These are phyloP conservation scores for Stegodyphus dumicola DNA, from an alignment of 1,140 invertebrate species.

Conservation along the genomic window DNA sequence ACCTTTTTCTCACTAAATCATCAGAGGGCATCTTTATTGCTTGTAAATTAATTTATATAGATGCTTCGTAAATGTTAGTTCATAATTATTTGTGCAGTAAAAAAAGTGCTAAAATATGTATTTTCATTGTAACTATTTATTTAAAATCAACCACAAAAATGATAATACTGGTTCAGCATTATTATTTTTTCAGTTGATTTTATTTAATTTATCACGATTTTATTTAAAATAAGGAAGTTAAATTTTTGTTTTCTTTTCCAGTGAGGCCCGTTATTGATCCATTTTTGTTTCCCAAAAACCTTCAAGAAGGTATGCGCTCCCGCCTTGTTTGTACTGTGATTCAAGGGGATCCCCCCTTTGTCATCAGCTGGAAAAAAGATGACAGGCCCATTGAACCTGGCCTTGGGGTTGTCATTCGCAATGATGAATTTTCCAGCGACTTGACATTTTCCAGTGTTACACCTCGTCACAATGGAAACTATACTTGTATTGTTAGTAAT, in stretches of 20 bases:
- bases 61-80: too few species aligned
- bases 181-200: not conserved
- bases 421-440: constrained; percentile 68
- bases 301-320: constrained; percentile 77
- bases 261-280: constrained; percentile 62
- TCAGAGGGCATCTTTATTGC: too few species aligned
- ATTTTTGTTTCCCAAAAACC: constrained; percentile 68
- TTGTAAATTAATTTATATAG: too few species aligned
- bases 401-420: constrained; percentile 63
- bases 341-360: constrained; percentile 64
- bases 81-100: too few species aligned
- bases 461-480: constrained; percentile 65
- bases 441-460: constrained; percentile 63
- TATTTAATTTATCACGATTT: not conserved
- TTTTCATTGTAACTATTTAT: too few species aligned
- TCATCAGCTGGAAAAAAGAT: constrained; percentile 64
- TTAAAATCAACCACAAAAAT: too few species aligned
- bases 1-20: too few species aligned
- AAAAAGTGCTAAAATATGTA: too few species aligned
- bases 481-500: constrained; percentile 64
- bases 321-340: constrained; percentile 71
- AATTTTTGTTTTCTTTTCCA: constrained; percentile 65
- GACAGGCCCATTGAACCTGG: constrained; percentile 64
- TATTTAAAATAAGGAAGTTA: too few species aligned
- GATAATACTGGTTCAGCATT: too few species aligned